These are phyloP conservation scores for Hirtodrosophila cameraria DNA, from an alignment of 2,888 invertebrate genomes.

Conservation along the genomic window DNA sequence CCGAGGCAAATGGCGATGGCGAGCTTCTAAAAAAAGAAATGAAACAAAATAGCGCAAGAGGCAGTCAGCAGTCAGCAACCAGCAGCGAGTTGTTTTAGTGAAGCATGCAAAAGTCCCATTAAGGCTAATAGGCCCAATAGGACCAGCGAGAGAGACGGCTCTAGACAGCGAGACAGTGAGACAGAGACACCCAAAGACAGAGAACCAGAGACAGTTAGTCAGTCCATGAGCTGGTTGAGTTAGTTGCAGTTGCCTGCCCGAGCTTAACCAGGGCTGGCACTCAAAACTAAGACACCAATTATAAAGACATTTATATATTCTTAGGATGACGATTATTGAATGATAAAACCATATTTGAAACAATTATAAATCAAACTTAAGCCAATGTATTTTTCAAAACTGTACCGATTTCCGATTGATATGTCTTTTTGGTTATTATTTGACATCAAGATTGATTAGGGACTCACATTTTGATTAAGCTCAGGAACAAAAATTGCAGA, in stretches of 20 bases:
- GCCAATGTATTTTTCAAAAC: too few relatives aligned
- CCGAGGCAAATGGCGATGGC: slow-evolving; percentile 43
- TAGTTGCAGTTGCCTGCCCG: slow-evolving; percentile 28
- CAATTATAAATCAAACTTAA: too few relatives aligned
- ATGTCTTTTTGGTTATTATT: too few relatives aligned
- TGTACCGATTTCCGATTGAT: too few relatives aligned
- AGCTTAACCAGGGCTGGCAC: slow-evolving; percentile 46
- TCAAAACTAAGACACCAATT: background rate
- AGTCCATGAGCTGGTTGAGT: slow-evolving; percentile 29
- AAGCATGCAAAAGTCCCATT: slow-evolving; percentile 76
- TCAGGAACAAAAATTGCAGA: too few relatives aligned
- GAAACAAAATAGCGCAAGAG: slow-evolving; percentile 39
- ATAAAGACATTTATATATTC: background rate
- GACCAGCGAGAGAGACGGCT: slow-evolving; percentile 52
- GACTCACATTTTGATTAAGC: too few relatives aligned
- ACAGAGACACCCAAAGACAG: too few relatives aligned
- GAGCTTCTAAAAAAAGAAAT: slow-evolving; percentile 36
- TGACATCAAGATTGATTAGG: too few relatives aligned
- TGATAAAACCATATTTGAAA: too few relatives aligned
- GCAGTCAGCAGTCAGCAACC: slow-evolving; percentile 46
- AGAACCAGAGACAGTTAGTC: background rate
- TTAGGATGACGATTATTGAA: too few relatives aligned
- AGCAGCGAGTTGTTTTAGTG: slow-evolving; percentile 67
- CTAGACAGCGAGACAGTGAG: too few relatives aligned
- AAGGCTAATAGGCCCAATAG: slow-evolving; percentile 75